These are phyloP conservation scores for Cliona cf. orientalis DNA, from an alignment of 37 sponge, comb jelly and placozoan genomes.

Conservation along the genomic window DNA sequence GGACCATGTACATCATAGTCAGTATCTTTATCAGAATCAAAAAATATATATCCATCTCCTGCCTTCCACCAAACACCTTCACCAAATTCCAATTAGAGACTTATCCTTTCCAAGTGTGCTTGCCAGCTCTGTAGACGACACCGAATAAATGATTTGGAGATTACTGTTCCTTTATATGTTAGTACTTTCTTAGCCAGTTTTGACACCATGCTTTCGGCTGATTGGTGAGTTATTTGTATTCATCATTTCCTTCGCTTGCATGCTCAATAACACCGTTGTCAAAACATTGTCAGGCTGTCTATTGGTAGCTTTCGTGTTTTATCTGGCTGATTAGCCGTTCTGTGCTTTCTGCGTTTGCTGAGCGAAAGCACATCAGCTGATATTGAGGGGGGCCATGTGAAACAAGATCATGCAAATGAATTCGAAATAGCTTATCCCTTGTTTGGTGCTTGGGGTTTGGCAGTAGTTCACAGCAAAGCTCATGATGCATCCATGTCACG, in stretches of 20 bases:
- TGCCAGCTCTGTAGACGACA: background rate
- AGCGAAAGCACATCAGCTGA: slow-evolving; percentile 19
- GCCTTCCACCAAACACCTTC: slow-evolving; percentile 25
- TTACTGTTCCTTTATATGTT: slow-evolving; percentile 5
- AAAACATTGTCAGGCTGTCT: slow-evolving; percentile 35
- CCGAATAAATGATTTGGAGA: background rate
- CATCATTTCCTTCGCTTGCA: background rate
- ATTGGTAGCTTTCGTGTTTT: slow-evolving; percentile 23
- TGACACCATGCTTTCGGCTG: slow-evolving; percentile 21
- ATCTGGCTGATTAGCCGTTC: slow-evolving; percentile 36
- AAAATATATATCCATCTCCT: background rate
- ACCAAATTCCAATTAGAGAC: background rate
- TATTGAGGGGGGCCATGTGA: slow-evolving; percentile 35
- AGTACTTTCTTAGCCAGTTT: background rate
- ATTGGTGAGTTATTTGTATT: background rate
- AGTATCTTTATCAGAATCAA: slow-evolving; percentile 17
- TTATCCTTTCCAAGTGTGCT: background rate
- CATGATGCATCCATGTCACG: slow-evolving; percentile 46
- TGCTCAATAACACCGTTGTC: background rate
- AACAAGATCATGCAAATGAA: slow-evolving; percentile 39
- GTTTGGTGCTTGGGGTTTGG: slow-evolving; percentile 10
- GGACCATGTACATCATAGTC: slow-evolving; percentile 10
- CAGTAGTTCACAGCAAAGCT: slow-evolving; percentile 22
- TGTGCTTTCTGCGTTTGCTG: slow-evolving; percentile 32
- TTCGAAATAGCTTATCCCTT: slow-evolving; percentile 7